phyloP scores from a whole-genome alignment of 2,888 invertebrate genomes.

The Cremastobaeus sp. region DNA sequence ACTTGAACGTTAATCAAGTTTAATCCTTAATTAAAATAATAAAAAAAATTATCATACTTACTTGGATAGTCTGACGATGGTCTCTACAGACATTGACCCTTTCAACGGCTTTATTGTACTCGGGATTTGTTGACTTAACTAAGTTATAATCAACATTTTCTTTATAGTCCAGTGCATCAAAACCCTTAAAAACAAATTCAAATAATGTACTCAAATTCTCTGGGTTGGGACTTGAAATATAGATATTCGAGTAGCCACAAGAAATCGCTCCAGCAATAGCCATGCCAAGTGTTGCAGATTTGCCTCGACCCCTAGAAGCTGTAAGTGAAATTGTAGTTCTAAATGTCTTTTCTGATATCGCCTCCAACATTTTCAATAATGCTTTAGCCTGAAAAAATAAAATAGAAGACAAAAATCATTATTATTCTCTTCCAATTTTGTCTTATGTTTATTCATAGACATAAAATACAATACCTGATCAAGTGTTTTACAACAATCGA shows the following conservation, averaged over 20 bases:
- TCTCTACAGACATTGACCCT: slow-evolving; percentile 93
- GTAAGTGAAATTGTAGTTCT: slow-evolving; percentile 96
- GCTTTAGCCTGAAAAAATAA: slow-evolving; percentile 84
- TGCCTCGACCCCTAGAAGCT: slow-evolving; percentile 97
- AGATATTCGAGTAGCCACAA: slow-evolving; percentile 93
- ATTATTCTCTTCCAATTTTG: too few species aligned
- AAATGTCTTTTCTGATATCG: slow-evolving; percentile 92
- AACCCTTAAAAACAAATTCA: slow-evolving; percentile 95
- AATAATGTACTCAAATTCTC: slow-evolving; percentile 98
- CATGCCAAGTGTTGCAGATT: slow-evolving; percentile 97
- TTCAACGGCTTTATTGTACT: slow-evolving; percentile 97
- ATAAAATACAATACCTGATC: slow-evolving; percentile 13
- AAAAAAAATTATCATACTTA: slow-evolving; percentile 69
- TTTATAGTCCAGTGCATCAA: slow-evolving; percentile 94
- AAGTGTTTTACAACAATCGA: slow-evolving; percentile 91
- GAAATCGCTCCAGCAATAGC: slow-evolving; percentile 92
- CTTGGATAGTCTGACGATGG: slow-evolving; percentile 95
- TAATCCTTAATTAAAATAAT: too few species aligned
- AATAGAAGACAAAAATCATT: background rate
- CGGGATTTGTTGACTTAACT: slow-evolving; percentile 96
- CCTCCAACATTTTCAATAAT: slow-evolving; percentile 94
- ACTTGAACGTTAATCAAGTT: too few species aligned
- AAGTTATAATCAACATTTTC: slow-evolving; percentile 97
- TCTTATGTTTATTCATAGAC: too few species aligned
- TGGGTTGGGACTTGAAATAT: slow-evolving; percentile 98